A percentile compares a stretch with the other conserved stretches of the same genome.
These are phyloP conservation scores for Thryonomys swinderianus DNA, from an alignment of 2,113 vertebrate species.

Conservation along the genomic window DNA sequence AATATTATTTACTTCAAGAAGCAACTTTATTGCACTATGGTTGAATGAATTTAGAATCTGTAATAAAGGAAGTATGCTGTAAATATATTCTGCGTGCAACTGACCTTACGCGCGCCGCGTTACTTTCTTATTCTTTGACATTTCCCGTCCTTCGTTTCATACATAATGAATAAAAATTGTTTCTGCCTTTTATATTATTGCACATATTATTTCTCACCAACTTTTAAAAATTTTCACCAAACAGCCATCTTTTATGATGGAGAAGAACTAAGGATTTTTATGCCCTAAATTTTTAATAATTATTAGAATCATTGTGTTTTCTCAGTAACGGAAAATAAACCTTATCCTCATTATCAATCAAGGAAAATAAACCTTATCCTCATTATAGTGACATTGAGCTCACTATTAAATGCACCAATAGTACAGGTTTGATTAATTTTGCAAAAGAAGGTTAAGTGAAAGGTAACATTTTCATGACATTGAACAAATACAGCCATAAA, in stretches of 20 bases:
- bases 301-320: conserved; percentile 6
- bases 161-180: conserved; percentile 62
- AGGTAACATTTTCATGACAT: not conserved
- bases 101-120: conserved; percentile 36
- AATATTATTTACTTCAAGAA: conserved; percentile 59
- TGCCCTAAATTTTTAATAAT: conserved; percentile 13
- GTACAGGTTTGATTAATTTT: not conserved
- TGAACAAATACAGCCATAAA: not conserved
- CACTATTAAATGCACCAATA: not conserved
- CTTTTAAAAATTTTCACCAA: conserved; percentile 55
- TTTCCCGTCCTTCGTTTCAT: conserved; percentile 44
- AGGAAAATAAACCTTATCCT: conserved; percentile 39
- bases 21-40: not conserved
- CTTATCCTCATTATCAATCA: not conserved
- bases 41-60: conserved; percentile 48
- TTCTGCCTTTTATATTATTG: conserved; percentile 49
- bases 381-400: not conserved
- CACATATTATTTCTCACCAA: conserved; percentile 51
- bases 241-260: conserved; percentile 43
- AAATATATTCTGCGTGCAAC: not conserved
- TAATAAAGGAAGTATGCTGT: conserved; percentile 33
- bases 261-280: conserved; percentile 50
- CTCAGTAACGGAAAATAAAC: conserved; percentile 41
- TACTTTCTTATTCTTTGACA: conserved; percentile 44
- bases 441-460: not conserved